Evolutionary conservation across 1,140 invertebrate genomes (phyloP), one percentile per base, ranked within the genome.

Genomic region (Musca domestica): DNA sequence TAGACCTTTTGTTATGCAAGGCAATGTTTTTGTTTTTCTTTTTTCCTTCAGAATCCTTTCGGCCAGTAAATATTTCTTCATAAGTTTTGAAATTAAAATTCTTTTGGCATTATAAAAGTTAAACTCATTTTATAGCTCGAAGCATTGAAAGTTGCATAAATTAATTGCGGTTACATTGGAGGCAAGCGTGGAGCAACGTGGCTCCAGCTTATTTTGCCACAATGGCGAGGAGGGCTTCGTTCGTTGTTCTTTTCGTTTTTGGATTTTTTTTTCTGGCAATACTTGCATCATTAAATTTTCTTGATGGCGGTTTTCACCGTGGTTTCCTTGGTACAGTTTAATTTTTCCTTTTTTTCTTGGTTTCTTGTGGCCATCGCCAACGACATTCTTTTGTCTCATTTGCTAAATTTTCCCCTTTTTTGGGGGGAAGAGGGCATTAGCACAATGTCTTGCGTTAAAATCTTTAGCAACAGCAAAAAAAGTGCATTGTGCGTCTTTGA

Each of bases 51-150:
- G n/a, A 51, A 22, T 51, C 20, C 6, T 19, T 19, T 19, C 2
- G 27, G 56, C 27, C 34, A 19, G 27, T 27, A 34, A 61, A 61
- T 61, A 61, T 61, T 61, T 61, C 34, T 61, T n/a, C 56, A 41
- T 30, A 61, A 61, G 27, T 61, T 41, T 61, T 61, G 56, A 61
- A 61, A 61, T 61, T 61, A 61, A 61, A 61, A 61, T 61, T 61
- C 56, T 30, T 61, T 17, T 61, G 34, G 56, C 56, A 30, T 61
- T 34, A 9, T 17, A 61, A 61, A 61, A 61, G 56, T 61, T 61
- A 61, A 61, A 61, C 56, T 61, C 56, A 61, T 61, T 61, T 61
- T 23, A 27, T 61, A 61, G 56, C 56, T 30, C 19, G 27, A 61
- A 61, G 56, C 56, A 61, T 61, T 58, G 17, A 61, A 61, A 61